phyloP scores from a whole-genome alignment of 2,113 vertebrate species.

The Sphyrna mokarran region DNA sequence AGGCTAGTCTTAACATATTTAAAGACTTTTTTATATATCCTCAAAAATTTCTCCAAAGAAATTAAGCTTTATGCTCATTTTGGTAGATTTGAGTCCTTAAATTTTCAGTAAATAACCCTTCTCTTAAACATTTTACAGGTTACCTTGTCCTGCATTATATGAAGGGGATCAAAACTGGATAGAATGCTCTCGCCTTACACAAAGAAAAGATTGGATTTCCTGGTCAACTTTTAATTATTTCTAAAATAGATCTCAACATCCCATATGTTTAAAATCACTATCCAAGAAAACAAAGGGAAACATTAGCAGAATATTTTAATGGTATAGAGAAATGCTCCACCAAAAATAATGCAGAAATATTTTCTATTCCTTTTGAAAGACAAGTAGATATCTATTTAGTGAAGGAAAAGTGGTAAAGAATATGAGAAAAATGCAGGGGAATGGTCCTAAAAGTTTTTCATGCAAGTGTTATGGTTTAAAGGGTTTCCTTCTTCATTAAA shows the following conservation, averaged over 20 bases:
- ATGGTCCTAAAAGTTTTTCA: not conserved
- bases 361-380: not conserved
- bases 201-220: not conserved
- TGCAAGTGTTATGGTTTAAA: not conserved
- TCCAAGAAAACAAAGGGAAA: not conserved
- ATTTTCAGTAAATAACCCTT: not conserved
- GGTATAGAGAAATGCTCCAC: not conserved
- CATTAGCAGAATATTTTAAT: not conserved
- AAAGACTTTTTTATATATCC: not conserved
- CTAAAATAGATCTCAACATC: not conserved
- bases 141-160: not conserved
- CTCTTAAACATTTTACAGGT: not conserved
- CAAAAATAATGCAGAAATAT: not conserved
- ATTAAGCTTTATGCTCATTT: not conserved
- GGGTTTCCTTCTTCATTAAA: not conserved
- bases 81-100: not conserved
- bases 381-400: not conserved
- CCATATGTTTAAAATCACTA: not conserved
- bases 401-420: not conserved
- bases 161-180: not conserved
- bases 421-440: not conserved
- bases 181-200: not conserved
- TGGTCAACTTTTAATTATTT: not conserved
- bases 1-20: not conserved
- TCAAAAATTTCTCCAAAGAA: not conserved